These are phyloP conservation scores for Muricea muricata DNA, from an alignment of 92 coral and sea anemone species.

Conservation along the genomic window DNA sequence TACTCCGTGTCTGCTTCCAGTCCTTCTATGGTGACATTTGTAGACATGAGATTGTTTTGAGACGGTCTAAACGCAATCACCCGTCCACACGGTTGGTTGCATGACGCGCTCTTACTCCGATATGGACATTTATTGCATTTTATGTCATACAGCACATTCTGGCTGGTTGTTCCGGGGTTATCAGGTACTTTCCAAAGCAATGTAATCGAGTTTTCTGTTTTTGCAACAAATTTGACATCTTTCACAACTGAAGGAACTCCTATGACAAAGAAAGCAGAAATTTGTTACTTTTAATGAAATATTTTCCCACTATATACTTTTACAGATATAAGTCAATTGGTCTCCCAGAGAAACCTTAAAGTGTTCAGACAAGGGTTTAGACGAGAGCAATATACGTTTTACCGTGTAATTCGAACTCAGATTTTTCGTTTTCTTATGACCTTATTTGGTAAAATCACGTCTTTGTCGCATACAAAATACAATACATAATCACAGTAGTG, in stretches of 20 bases:
- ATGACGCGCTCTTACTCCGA: neutral
- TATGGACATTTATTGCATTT: conserved; percentile 71
- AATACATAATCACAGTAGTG: too few relatives aligned
- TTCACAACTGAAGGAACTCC: neutral
- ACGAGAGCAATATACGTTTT: too few relatives aligned
- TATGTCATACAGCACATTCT: conserved; percentile 35
- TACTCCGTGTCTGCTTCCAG: conserved; percentile 55
- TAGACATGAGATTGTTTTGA: conserved; percentile 33
- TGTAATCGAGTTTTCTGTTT: neutral
- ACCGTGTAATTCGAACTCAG: too few relatives aligned
- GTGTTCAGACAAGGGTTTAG: too few relatives aligned
- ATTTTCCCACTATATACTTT: neutral
- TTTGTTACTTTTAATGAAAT: neutral
- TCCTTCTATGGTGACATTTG: conserved; percentile 62
- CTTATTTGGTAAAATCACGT: too few relatives aligned
- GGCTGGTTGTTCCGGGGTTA: neutral
- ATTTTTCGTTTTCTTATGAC: too few relatives aligned
- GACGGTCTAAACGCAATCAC: conserved; percentile 54
- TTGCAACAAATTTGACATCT: neutral
- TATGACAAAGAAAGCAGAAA: neutral
- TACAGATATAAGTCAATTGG: too few relatives aligned
- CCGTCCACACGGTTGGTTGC: conserved; percentile 49
- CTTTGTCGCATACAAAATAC: too few relatives aligned
- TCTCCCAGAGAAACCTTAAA: too few relatives aligned
- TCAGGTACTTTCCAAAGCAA: neutral